Evolutionary conservation across 2,888 invertebrate genomes (phyloP).

Genomic region (Heterodera filipjevi): DNA sequence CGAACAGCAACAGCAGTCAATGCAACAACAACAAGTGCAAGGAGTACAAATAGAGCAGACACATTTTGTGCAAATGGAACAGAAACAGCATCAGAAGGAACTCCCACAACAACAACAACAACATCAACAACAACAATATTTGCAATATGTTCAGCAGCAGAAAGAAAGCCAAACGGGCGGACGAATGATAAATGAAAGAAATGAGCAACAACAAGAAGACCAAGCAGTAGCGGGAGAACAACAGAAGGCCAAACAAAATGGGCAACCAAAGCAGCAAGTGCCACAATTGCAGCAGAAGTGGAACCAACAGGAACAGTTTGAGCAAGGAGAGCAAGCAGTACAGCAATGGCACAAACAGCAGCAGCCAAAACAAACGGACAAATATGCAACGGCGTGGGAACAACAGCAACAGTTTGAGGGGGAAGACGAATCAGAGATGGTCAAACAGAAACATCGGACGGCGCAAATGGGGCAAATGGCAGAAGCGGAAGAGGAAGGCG

Average conservation of each 20-base stretch:
- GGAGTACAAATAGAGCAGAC: conserved; percentile 20
- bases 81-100: conserved; percentile 16
- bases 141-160: background rate
- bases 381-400: background rate
- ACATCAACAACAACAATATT: conserved; percentile 14
- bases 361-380: background rate
- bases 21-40: conserved; percentile 7
- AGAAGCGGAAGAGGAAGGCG: conserved; percentile 11
- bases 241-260: conserved; percentile 27
- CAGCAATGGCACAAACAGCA: conserved; percentile 30
- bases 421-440: background rate
- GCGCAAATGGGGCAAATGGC: background rate
- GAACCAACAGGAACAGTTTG: conserved; percentile 37
- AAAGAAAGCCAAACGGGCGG: background rate
- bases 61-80: conserved; percentile 1
- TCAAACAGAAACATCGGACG: background rate
- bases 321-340: conserved; percentile 31
- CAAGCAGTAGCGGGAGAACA: conserved; percentile 16
- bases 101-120: conserved; percentile 28
- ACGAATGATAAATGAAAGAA: background rate
- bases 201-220: conserved; percentile 1
- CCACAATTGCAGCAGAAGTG: conserved; percentile 19
- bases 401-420: background rate
- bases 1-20: conserved; percentile 15
- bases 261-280: conserved; percentile 26